Base-by-base conservation (phyloP, 1,140 invertebrate species). In the Megalopta genalis region DNA sequence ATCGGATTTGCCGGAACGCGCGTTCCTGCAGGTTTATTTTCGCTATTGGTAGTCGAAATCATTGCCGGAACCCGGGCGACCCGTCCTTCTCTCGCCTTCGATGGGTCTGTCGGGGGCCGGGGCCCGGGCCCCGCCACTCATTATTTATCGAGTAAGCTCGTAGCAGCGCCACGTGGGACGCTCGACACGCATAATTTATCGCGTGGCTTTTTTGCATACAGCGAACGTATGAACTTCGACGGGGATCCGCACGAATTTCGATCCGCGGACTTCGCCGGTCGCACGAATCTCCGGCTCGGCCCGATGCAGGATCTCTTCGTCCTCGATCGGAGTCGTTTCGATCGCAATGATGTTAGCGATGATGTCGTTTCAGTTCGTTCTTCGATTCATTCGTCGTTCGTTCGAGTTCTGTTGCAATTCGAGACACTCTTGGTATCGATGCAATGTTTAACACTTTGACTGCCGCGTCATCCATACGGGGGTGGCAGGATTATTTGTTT, bases 101-200 rank as follows among this genome's bases (percentile, higher is more conserved):
- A 25, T 7, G 23, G 37, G 18, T 57, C 62, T 70, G 69, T 37
- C 25, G 16, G n/a, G 7, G 9, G n/a, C 32, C 23, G 39, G 77
- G 39, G 21, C 63, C 27, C 57, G 42, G 60, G 21, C 21, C 72
- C 37, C 64, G 59, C 80, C 73, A 77, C 80, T 77, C 84, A 68
- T 87, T 88, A 88, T 82, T 83, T 87, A 87, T 88, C 81, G 74
- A 78, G 70, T 54, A 63, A 69, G 68, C 69, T 84, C 67, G 81
- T 54, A 64, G 65, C 77, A 62, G 59, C 25, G 65, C 72, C 84
- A 86, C 77, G 85, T 86, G 75, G 84, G 85, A 84, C 75, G 83
- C 69, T 83, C 84, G 78, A 73, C 82, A 84, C 85, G 86, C 79
- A 82, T 86, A 86, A 87, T 87, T 87, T 86, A 86, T 87, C 74